Conservation (phyloP, 2,113 vertebrate species). For the Peromyscus leucopus region DNA sequence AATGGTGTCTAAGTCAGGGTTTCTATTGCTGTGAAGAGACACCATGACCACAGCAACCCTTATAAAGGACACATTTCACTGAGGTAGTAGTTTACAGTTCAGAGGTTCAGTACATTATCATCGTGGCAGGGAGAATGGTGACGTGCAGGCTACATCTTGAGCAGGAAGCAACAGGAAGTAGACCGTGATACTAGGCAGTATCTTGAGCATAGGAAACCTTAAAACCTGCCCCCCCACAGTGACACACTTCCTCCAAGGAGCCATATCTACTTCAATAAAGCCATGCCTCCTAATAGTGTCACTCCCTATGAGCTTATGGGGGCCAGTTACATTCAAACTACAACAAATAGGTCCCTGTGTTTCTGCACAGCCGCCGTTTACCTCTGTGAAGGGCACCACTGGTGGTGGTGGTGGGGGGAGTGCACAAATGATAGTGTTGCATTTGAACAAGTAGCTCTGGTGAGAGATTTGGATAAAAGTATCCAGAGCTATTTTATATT, state of each 20-base stretch:
- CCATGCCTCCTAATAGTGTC: not conserved
- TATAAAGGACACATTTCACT: not conserved
- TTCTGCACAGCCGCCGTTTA: not conserved
- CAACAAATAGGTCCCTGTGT: not conserved
- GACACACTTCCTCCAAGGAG: not conserved
- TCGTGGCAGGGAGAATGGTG: not conserved
- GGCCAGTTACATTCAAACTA: not conserved
- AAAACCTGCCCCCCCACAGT: not conserved
- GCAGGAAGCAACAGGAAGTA: not conserved
- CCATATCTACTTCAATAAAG: not conserved
- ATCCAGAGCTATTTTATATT: constrained; percentile 36
- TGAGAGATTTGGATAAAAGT: constrained; percentile 39
- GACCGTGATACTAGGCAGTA: not conserved
- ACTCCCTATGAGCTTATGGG: not conserved
- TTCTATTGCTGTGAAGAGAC: not conserved
- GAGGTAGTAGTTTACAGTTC: not conserved
- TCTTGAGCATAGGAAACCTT: not conserved
- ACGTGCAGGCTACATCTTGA: not conserved
- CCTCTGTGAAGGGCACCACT: not conserved
- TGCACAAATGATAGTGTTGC: constrained; percentile 56
- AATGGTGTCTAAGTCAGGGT: not conserved
- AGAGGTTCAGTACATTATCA: not conserved
- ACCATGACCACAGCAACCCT: not conserved
- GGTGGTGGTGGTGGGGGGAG: not conserved
- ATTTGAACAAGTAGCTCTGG: constrained; percentile 3